Evolutionary conservation across 2,888 invertebrate species (phyloP), one percentile per base, ranked within the genome.

Genomic region (Leucophora obtusa): DNA sequence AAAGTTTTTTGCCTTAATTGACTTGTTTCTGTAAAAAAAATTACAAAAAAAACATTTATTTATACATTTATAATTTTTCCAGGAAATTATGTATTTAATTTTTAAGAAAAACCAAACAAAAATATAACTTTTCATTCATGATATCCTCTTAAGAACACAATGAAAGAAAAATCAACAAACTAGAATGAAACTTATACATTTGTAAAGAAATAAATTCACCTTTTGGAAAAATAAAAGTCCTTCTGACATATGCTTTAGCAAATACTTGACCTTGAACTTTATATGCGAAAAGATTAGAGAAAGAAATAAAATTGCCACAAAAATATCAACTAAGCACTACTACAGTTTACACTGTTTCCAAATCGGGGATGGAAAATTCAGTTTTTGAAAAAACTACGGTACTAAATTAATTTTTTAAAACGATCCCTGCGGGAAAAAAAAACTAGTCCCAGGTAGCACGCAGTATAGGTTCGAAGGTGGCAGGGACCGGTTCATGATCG

Each of bases 231-330:
- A 38, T 11, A 38, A 38, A 38, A 38, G 7, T 14, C 38, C 11
- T 38, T 11, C 14, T 38, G 1, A 38, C 14, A 21, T 54, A 21
- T 21, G 18, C 54, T 21, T 54, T n/a, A 3, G 35, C 21, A 63
- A 69, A 63, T 63, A 60, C 17, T 66, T 66, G 66, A 60, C 77
- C 77, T 77, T 77, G 77, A 77, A 77, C 77, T 77, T 70, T 77
- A 11, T 33, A 8, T 24, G 38, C 15, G 28, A 69, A 62, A 62
- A 53, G 75, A 69, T 69, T 62, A 35, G 15, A 18, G 50, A 47
- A 53, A 62, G 53, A 6, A 35, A 38, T 1, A 7, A 56, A 33
- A 62, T 68, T 21, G 33, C 14, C n/a, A n/a, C 2, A 47, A 47
- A n/a, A 28, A 7, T 47, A 47, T 5, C 5, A 47, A 14, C 14